phyloP scores from a whole-genome alignment of 2,888 invertebrate genomes.

The Agriotes lineatus region DNA sequence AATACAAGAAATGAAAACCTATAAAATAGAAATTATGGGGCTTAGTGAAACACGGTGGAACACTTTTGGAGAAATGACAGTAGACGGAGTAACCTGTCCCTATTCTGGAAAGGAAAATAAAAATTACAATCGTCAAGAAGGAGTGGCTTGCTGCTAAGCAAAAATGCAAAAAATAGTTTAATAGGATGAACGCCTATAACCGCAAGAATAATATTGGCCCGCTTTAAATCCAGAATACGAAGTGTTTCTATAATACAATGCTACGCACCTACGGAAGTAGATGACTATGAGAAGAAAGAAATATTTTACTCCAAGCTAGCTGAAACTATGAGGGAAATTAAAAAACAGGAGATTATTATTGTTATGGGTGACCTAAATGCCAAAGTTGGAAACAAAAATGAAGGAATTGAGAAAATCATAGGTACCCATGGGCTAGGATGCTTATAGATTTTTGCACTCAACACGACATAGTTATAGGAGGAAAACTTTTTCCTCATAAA shows the following conservation, averaged over 20 bases:
- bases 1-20: background rate
- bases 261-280: no score
- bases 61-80: slow-evolving; percentile 5
- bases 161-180: background rate
- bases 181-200: no score
- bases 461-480: background rate
- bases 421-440: background rate
- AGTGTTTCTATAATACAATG: no score
- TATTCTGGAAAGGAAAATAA: background rate
- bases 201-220: no score
- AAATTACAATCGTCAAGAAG: background rate
- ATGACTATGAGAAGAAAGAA: no score
- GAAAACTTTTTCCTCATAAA: background rate
- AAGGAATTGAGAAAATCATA: no score
- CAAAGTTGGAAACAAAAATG: no score
- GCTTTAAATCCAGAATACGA: no score
- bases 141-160: background rate
- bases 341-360: background rate
- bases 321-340: background rate
- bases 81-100: background rate
- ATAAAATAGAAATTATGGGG: background rate
- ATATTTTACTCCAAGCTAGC: no score
- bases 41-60: slow-evolving; percentile 1
- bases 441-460: background rate
- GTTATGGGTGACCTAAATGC: no score